Percentiles rank a stretch among this genome's conserved stretches.
These are phyloP conservation scores for Pocota personata DNA, from an alignment of 2,888 invertebrate genomes.

Conservation along the genomic window DNA sequence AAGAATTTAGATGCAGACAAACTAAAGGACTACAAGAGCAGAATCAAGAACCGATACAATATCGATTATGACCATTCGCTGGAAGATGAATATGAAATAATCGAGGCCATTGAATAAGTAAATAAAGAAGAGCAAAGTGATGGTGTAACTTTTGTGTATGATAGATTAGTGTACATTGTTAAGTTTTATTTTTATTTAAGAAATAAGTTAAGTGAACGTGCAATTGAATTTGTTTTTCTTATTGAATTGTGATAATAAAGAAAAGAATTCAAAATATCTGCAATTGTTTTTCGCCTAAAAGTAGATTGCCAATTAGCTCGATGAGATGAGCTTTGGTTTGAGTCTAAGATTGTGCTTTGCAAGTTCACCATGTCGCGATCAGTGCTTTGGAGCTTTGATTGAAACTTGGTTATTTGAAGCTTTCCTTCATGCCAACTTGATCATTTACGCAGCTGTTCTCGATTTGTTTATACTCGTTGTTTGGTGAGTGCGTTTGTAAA, in stretches of 20 bases:
- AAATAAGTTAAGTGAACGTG: conserved; percentile 21
- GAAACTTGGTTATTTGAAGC: conserved; percentile 17
- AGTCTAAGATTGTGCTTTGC: neutral
- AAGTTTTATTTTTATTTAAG: conserved; percentile 52
- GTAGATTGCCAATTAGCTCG: neutral
- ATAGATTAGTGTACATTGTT: conserved; percentile 62
- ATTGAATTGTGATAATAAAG: conserved; percentile 20
- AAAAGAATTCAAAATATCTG: neutral
- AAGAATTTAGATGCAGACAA: conserved; percentile 72
- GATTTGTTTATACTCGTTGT: conserved; percentile 53
- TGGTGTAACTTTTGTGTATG: conserved; percentile 60
- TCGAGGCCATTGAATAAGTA: conserved; percentile 81
- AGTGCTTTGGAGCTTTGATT: neutral
- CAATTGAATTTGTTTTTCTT: conserved; percentile 17
- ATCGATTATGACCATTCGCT: conserved; percentile 83
- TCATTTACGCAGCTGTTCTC: conserved; percentile 36
- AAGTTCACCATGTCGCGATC: neutral
- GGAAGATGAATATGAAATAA: conserved; percentile 83
- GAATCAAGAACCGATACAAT: conserved; percentile 82
- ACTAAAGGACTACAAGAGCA: conserved; percentile 81
- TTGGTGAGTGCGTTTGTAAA: neutral
- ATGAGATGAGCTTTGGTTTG: neutral
- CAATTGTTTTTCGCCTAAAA: neutral
- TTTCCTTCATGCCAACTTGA: conserved; percentile 17
- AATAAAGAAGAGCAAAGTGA: neutral